Percentiles rank a stretch among this genome's conserved stretches.
phyloP scores from a whole-genome alignment of 2,797 vertebrate genomes.

The Pseudochaenichthys georgianus region DNA sequence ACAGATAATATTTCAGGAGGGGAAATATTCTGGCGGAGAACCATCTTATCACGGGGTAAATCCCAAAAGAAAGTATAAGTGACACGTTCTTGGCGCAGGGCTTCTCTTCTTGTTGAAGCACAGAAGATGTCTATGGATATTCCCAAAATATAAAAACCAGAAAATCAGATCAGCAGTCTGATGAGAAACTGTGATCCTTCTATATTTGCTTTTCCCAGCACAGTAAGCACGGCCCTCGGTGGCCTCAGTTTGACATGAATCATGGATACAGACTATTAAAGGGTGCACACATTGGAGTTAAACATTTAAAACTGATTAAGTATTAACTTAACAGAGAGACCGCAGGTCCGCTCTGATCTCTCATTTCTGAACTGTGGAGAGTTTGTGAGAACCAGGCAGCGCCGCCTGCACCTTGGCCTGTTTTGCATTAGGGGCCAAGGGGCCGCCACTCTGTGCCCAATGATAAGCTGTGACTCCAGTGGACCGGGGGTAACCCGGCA shows the following conservation, averaged over 20 bases:
- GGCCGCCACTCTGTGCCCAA: conserved; percentile 73
- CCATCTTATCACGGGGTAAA: conserved; percentile 53
- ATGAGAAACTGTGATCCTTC: conserved; percentile 29
- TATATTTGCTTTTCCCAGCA: conserved; percentile 36
- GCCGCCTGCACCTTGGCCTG: conserved; percentile 72
- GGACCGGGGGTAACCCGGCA: conserved; percentile 64
- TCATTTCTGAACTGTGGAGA: conserved; percentile 41
- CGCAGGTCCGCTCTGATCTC: conserved; percentile 61
- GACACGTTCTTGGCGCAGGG: conserved; percentile 61
- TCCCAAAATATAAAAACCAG: conserved; percentile 31
- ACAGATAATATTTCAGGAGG: conserved; percentile 44
- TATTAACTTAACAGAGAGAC: conserved; percentile 59
- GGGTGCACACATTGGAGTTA: conserved; percentile 26
- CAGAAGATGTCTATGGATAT: conserved; percentile 32
- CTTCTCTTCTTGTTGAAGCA: conserved; percentile 59
- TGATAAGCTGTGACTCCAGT: conserved; percentile 74
- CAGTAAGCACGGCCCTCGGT: conserved; percentile 25
- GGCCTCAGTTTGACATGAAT: conserved; percentile 45
- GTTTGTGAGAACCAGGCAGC: conserved; percentile 75
- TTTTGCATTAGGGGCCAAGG: conserved; percentile 79
- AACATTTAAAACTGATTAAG: conserved; percentile 41
- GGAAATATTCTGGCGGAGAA: conserved; percentile 45
- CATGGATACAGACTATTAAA: conserved; percentile 44
- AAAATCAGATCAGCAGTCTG: conserved; percentile 30
- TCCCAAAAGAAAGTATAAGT: conserved; percentile 44